Evolutionary conservation across 2,888 invertebrate species (phyloP), one percentile per base, ranked within the genome.

Genomic region (Agrilus cyanescens): DNA sequence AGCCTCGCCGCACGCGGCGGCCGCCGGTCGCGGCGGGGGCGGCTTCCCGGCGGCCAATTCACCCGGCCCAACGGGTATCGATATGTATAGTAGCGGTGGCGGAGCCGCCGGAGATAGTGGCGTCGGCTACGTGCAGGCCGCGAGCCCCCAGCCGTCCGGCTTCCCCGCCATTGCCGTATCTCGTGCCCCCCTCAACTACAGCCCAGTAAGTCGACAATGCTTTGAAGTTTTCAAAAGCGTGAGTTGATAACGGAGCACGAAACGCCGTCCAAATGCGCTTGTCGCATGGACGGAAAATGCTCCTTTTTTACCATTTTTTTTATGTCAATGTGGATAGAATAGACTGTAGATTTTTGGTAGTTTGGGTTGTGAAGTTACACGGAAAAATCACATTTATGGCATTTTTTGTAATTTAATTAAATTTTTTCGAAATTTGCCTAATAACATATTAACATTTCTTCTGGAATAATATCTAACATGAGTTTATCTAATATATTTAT

Each of bases 81-180:
- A 95, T 68, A 88, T 94, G 74, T 93, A 93, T 75, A 87, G 83
- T 70, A 85, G 88, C 60, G 88, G 84, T 58, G 77, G 74, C 53
- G 82, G 79, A 53, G 75, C 73, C 52, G 82, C 79, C 53, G 75
- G 73, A 50, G 90, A 89, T 65, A 86, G 85, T 65, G 85, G 87
- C 56, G 72, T 74, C 57, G 89, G 91, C 66, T 95, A 94, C 71
- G 91, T 94, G 65, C 94, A 94, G 74, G 93, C 94, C 59, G 90
- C 94, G 58, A 93, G 91, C 73, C 94, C 95, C 60, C 95, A 95
- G 72, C 94, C 94, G 58, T 87, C 91, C 63, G 89, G 89, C 62
- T 93, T 93, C 73, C 90, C 91, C 63, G 85, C 87, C 58, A 89
- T 91, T 69, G 89, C 89, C 59, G 89, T 90, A 65, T 89, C 87